Conservation (phyloP, 2,888 invertebrate genomes). For the Choristoneura rosaceana region DNA sequence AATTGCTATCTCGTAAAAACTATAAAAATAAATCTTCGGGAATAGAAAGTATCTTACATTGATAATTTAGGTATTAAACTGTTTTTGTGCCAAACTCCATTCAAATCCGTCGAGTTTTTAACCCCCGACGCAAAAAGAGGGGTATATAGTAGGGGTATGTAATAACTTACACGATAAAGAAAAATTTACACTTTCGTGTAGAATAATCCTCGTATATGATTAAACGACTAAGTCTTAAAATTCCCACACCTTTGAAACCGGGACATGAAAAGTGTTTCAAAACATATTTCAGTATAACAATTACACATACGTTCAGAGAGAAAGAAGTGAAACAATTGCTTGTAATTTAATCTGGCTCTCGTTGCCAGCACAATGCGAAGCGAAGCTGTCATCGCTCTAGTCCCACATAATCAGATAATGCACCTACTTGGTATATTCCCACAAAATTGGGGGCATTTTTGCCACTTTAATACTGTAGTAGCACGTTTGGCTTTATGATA, state of each 20-base stretch:
- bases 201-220: too few relatives aligned
- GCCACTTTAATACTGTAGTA: background rate
- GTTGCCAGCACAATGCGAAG: constrained; percentile 43
- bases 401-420: constrained; percentile 60
- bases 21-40: too few relatives aligned
- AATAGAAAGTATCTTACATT: too few relatives aligned
- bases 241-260: background rate
- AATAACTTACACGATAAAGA: too few relatives aligned
- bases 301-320: constrained; percentile 21
- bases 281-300: constrained; percentile 13
- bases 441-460: constrained; percentile 51
- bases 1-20: too few relatives aligned
- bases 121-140: too few relatives aligned
- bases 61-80: too few relatives aligned
- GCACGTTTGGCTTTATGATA: background rate
- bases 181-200: too few relatives aligned
- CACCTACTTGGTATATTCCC: constrained; percentile 58
- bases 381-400: constrained; percentile 41
- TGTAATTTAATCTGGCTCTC: constrained; percentile 34
- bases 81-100: too few relatives aligned
- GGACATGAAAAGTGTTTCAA: constrained; percentile 21
- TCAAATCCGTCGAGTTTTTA: too few relatives aligned
- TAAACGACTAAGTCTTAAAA: too few relatives aligned
- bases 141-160: too few relatives aligned
- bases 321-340: constrained; percentile 29